phyloP scores from a whole-genome alignment of 2,113 vertebrate genomes.

The Synchiropus splendidus region DNA sequence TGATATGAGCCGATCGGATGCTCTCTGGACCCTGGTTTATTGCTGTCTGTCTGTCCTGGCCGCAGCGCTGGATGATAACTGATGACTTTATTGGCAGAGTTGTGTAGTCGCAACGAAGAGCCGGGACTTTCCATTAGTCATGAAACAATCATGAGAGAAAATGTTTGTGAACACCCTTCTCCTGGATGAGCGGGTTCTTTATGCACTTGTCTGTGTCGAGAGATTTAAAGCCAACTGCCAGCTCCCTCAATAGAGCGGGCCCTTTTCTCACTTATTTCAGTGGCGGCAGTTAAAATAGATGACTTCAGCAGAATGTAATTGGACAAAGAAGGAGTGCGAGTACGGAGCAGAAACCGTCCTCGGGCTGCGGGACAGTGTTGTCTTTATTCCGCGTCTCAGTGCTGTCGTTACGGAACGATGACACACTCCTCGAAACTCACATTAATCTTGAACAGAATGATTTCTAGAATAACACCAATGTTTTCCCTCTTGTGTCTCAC shows the following conservation, averaged over 20 bases:
- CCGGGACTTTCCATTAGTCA: conserved; percentile 68
- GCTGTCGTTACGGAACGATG: conserved; percentile 65
- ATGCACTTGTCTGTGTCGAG: conserved; percentile 19
- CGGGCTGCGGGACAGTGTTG: conserved; percentile 56
- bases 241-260: conserved; percentile 8
- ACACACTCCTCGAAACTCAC: conserved; percentile 65
- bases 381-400: conserved; percentile 59
- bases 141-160: conserved; percentile 57
- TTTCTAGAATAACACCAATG: conserved; percentile 70
- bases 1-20: conserved; percentile 37
- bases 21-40: conserved; percentile 59
- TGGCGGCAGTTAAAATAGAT: conserved; percentile 26
- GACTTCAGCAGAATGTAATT: conserved; percentile 38
- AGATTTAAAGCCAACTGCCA: conserved; percentile 4
- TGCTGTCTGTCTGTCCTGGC: conserved; percentile 59
- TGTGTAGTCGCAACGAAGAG: conserved; percentile 45
- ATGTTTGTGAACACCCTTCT: conserved; percentile 49
- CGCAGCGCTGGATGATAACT: conserved; percentile 46
- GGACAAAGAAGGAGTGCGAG: conserved; percentile 41
- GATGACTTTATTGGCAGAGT: conserved; percentile 65
- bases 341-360: conserved; percentile 55
- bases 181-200: conserved; percentile 19
- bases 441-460: conserved; percentile 68
- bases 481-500: conserved; percentile 47
- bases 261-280: conserved; percentile 25